Conservation (phyloP, 2,113 vertebrate species). For the Passerina amoena region DNA sequence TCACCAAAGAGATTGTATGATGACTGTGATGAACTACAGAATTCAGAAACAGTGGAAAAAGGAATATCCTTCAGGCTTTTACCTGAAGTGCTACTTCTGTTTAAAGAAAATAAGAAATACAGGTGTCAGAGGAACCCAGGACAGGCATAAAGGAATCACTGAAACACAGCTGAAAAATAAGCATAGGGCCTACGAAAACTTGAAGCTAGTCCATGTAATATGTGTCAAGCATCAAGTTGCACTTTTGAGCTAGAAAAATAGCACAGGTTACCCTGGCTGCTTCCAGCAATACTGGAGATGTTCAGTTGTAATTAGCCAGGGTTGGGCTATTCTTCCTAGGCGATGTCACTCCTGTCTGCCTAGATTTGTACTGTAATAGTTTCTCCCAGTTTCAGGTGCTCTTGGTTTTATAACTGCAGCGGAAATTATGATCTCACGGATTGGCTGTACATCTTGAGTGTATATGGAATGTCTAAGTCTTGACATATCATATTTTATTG, state of each 20-base stretch:
- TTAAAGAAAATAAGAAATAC: not conserved
- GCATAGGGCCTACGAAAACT: not conserved
- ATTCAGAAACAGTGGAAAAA: not conserved
- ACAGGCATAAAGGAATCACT: not conserved
- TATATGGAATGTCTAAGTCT: not conserved
- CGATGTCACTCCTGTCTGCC: not conserved
- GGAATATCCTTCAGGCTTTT: not conserved
- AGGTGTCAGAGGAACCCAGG: not conserved
- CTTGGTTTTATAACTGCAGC: not conserved
- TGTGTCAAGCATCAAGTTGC: not conserved
- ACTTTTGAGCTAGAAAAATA: not conserved
- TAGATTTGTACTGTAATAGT: not conserved
- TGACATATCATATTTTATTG: not conserved
- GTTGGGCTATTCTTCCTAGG: not conserved
- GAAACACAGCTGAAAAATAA: not conserved
- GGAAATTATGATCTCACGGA: not conserved
- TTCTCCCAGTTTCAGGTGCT: not conserved
- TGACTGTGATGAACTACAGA: not conserved
- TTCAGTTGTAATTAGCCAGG: not conserved
- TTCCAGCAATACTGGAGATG: not conserved
- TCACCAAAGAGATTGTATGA: not conserved
- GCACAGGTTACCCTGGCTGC: not conserved
- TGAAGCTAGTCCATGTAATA: not conserved
- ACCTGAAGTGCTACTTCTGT: not conserved
- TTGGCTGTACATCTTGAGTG: not conserved